Evolutionary conservation across 2,888 invertebrate genomes (phyloP).

Genomic region (Dinocampus coccinellae): DNA sequence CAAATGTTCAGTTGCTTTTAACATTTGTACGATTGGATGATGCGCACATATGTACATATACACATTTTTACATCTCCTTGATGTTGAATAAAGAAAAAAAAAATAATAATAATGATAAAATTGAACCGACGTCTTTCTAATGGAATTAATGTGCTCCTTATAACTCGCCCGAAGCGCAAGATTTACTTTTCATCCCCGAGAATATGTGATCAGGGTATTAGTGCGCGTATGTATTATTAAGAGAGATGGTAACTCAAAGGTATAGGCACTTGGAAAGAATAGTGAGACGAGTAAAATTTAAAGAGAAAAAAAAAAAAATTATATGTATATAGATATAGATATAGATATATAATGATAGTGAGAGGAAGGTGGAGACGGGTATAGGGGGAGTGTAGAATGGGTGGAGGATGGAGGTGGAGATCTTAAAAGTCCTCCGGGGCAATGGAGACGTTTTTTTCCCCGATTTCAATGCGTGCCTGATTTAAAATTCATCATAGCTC

Average conservation of each 20-base stretch:
- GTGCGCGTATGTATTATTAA: slow-evolving; percentile 68
- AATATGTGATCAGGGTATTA: slow-evolving; percentile 70
- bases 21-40: background rate
- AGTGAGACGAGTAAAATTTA: slow-evolving; percentile 23
- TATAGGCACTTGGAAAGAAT: slow-evolving; percentile 37
- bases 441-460: slow-evolving; percentile 62
- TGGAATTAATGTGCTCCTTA: slow-evolving; percentile 67
- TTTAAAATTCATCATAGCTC: slow-evolving; percentile 69
- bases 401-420: slow-evolving; percentile 41
- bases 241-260: slow-evolving; percentile 63
- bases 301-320: slow-evolving; percentile 52
- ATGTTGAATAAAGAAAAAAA: slow-evolving; percentile 21
- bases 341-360: too few species aligned
- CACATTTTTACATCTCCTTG: too few species aligned
- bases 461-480: slow-evolving; percentile 67
- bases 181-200: slow-evolving; percentile 67
- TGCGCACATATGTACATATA: background rate
- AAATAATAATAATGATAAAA: slow-evolving; percentile 14
- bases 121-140: slow-evolving; percentile 56
- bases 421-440: slow-evolving; percentile 61
- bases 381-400: background rate
- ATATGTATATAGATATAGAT: slow-evolving; percentile 41
- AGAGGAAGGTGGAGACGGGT: too few species aligned
- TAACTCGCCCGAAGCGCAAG: slow-evolving; percentile 63
- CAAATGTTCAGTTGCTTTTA: slow-evolving; percentile 13